Evolutionary conservation across 2,113 vertebrate species (phyloP), one percentile per base, ranked within the genome.

Genomic region (Epinephelus cyanopodus): DNA sequence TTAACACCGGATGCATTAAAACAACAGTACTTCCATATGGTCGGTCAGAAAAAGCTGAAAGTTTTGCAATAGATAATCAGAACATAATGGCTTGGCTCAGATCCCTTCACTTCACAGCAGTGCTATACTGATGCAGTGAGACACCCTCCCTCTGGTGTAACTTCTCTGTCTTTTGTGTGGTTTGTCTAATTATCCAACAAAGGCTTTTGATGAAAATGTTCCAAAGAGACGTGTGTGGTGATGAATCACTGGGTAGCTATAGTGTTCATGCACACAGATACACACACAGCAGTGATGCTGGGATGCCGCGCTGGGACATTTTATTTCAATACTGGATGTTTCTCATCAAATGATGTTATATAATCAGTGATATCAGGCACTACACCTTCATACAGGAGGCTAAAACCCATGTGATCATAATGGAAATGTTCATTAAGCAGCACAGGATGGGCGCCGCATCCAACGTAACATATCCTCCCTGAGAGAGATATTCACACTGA

Each of bases 101-200:
- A 52, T 71, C 33, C 10, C 37, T 60, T 64, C 18, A 37, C 74
- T 71, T 77, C 42, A 54, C 57, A 63, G 65, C 3, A 29, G 19
- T 62, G 52, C 48, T 52, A 10, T 6, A 13, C 63, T 53, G 52
- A 72, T 62, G 70, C 27, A 74, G 33, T 39, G 75, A 83, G 73
- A 72, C 65, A 50, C 4, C 33, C 39, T 82, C 48, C 67, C 62
- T 57, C 62, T 56, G 52, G 62, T 76, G 53, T 39, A 47, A 52
- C 71, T 50, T 27, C 60, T 61, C n/a, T 27, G 54, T 61, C 71
- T 80, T 84, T 72, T 50, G 63, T 72, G 42, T 27, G 12, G 45
- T 56, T 84, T 61, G 12, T 17, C 61, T 78, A 81, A 80, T 84
- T 80, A 65, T 71, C 74, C 83, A 76, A 84, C 58, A 58, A 68